phyloP scores from a whole-genome alignment of 2,888 invertebrate species.

The Erebia palarica region DNA sequence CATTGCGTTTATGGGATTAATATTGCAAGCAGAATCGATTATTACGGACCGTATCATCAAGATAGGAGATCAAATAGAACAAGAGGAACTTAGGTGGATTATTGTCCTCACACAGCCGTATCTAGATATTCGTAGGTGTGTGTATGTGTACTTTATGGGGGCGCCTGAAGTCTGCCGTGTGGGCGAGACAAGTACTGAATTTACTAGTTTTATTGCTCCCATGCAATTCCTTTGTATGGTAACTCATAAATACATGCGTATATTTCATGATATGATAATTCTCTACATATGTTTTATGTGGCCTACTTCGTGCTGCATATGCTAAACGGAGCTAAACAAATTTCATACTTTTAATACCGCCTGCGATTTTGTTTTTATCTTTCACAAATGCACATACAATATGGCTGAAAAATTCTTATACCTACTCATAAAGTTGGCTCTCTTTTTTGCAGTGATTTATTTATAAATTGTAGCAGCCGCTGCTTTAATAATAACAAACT shows the following conservation, averaged over 20 bases:
- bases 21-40: slow-evolving; percentile 28
- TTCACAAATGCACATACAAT: slow-evolving; percentile 5
- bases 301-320: slow-evolving; percentile 21
- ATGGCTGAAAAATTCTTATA: slow-evolving; percentile 7
- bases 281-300: slow-evolving; percentile 26
- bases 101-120: slow-evolving; percentile 30
- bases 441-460: slow-evolving; percentile 1
- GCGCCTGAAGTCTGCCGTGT: slow-evolving; percentile 75
- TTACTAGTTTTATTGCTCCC: slow-evolving; percentile 67
- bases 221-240: slow-evolving; percentile 64
- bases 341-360: slow-evolving; percentile 17
- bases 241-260: slow-evolving; percentile 51
- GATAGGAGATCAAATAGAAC: slow-evolving; percentile 33
- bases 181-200: slow-evolving; percentile 69
- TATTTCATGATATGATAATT: slow-evolving; percentile 30
- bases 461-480: not conserved
- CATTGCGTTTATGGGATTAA: slow-evolving; percentile 26
- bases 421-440: slow-evolving; percentile 10
- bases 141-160: slow-evolving; percentile 49
- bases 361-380: slow-evolving; percentile 14
- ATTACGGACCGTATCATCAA: slow-evolving; percentile 24
- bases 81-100: slow-evolving; percentile 37
- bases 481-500: slow-evolving; percentile 3
- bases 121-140: slow-evolving; percentile 5
- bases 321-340: slow-evolving; percentile 16